Base-by-base conservation (phyloP, 2,113 vertebrate species). In the Cricetomys ansorgei region DNA sequence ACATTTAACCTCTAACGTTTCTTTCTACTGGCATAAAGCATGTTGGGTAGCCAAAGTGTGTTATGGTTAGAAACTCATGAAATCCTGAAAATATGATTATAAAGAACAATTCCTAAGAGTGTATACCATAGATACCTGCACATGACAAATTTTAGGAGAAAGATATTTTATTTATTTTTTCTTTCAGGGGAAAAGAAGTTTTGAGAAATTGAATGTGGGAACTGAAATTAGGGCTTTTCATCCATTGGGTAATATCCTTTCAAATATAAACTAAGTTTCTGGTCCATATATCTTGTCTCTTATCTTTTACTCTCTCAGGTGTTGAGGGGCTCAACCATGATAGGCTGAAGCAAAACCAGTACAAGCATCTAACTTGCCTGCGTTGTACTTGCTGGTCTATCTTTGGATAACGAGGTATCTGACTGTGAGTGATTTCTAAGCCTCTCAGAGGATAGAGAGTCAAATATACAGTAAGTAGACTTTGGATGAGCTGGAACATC, bases 401-500 rank as follows among this genome's bases (percentile, higher is more conserved):
- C 88, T 95, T 86, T 94, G 67, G 93, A 80, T 89, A 96, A 89
- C 59, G 48, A 75, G 92, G 85, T 96, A 77, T 94, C 91, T 95
- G 90, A 95, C 95, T 17, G 0, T 92, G 90, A 97, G 80, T 64
- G 85, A 91, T 97, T 95, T 96, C 95, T 84, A 90, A 94, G 85
- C 64, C 76, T 95, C 89, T 96, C 69, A 55, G 80, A 96, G 84
- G 72, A 92, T n/a, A n/a, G 72, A 80, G 73, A 96, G 83, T 91
- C 77, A 87, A 84, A 97, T 86, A 31, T 94, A 95, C 5, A 94
- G 81, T 88, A 81, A 95, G 96, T 96, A 96, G 86, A 95, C 96
- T 95, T 89, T 79, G 92, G 89, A 92, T 93, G 96, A 97, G 43
- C 64, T 91, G 94, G 75, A 96, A 97, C 91, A 97, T 93, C 91